Evolutionary conservation across 2,113 vertebrate genomes (phyloP).

Genomic region (Pseudonaja textilis): DNA sequence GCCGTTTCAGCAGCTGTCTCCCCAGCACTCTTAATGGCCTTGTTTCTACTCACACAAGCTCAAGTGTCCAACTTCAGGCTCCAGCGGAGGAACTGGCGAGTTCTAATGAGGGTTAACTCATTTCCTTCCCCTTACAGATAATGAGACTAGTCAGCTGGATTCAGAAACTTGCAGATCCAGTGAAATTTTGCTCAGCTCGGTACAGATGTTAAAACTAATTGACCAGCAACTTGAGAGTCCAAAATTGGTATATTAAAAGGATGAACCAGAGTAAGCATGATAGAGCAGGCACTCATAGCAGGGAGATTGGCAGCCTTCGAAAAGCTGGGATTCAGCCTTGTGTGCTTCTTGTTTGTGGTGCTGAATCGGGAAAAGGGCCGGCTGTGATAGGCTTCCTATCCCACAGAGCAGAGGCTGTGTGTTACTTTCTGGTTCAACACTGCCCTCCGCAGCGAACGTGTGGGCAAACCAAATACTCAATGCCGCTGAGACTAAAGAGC

Average conservation of each 20-base stretch:
- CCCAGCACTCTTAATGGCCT: background rate
- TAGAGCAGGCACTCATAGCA: background rate
- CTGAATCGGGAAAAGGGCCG: conserved; percentile 50
- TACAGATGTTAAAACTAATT: background rate
- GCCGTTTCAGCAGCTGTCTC: background rate
- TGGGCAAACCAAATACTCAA: conserved; percentile 48
- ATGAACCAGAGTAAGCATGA: background rate
- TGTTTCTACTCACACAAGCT: background rate
- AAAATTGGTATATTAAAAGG: background rate
- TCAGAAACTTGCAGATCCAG: background rate
- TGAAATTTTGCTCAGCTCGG: background rate
- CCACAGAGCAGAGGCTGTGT: conserved; percentile 53
- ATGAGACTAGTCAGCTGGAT: background rate
- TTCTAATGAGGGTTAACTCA: background rate
- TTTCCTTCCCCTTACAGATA: background rate
- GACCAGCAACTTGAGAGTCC: background rate
- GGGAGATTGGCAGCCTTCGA: background rate
- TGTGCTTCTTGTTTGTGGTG: conserved; percentile 54
- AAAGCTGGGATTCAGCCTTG: conserved; percentile 44
- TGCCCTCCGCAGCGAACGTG: conserved; percentile 49
- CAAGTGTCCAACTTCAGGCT: background rate
- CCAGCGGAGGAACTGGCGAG: background rate
- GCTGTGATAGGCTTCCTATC: conserved; percentile 53
- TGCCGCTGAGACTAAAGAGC: conserved; percentile 52
- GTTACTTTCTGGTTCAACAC: conserved; percentile 62